Percentiles rank a stretch among this genome's conserved stretches.
Conservation (phyloP, 2,113 vertebrate species). For the Mesoclemmys tuberculata region DNA sequence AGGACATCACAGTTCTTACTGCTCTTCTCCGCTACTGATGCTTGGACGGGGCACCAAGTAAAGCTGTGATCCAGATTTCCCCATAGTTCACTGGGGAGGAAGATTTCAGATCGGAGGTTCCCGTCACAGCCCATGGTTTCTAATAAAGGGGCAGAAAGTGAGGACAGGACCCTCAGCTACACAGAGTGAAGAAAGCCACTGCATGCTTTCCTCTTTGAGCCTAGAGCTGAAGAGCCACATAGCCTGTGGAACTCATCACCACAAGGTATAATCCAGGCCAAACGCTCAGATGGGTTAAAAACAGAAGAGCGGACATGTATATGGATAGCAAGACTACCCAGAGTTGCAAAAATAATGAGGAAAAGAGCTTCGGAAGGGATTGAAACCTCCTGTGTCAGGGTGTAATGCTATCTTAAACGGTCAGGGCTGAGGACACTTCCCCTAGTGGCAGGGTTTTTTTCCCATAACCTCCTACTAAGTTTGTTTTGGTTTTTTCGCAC, state of each 20-base stretch:
- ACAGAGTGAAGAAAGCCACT: background rate
- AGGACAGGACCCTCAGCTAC: background rate
- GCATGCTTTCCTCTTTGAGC: background rate
- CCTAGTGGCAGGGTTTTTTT: background rate
- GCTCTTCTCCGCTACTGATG: background rate
- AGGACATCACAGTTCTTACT: background rate
- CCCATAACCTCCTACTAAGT: background rate
- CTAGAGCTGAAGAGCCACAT: background rate
- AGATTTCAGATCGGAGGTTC: background rate
- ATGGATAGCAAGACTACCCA: background rate
- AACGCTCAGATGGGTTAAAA: background rate
- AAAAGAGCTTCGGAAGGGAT: background rate
- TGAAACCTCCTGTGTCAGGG: background rate
- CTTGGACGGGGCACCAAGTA: background rate
- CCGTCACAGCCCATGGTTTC: background rate
- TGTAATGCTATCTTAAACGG: background rate
- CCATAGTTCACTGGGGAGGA: background rate
- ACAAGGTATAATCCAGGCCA: background rate
- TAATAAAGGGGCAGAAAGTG: background rate
- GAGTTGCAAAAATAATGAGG: background rate
- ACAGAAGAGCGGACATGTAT: background rate
- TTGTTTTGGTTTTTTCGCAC: background rate
- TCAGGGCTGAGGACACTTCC: background rate
- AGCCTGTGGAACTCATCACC: background rate
- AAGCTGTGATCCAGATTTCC: background rate